These are phyloP conservation scores for Holothuria scabra DNA, from an alignment of 53 echinoderm and acorn worm species.

Conservation along the genomic window DNA sequence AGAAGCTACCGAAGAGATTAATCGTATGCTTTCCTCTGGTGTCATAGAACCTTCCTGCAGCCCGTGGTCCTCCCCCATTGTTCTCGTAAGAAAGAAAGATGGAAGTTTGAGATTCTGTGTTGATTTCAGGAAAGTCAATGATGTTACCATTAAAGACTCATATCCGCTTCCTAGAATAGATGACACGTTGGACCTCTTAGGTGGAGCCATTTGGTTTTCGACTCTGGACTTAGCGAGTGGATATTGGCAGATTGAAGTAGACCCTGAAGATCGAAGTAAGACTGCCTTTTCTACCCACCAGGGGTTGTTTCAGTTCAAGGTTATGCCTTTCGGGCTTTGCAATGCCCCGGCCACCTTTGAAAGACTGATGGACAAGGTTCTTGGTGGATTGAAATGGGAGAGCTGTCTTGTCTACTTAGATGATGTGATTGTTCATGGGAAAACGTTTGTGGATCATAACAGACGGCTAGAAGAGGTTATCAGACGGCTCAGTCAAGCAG, in stretches of 20 bases:
- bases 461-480: slow-evolving; percentile 47
- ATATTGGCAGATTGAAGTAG: slow-evolving; percentile 57
- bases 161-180: slow-evolving; percentile 51
- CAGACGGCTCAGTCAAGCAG: slow-evolving; percentile 40
- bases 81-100: slow-evolving; percentile 50
- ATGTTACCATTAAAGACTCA: slow-evolving; percentile 39
- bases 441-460: slow-evolving; percentile 39
- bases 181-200: too few relatives aligned
- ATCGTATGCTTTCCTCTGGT: slow-evolving; percentile 27
- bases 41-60: slow-evolving; percentile 32
- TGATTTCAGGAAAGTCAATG: slow-evolving; percentile 33
- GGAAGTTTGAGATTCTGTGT: slow-evolving; percentile 43
- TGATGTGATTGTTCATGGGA: slow-evolving; percentile 61
- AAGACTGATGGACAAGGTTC: slow-evolving; percentile 60
- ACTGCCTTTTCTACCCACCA: slow-evolving; percentile 60
- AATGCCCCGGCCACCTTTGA: slow-evolving; percentile 51
- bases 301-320: slow-evolving; percentile 59
- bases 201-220: slow-evolving; percentile 36
- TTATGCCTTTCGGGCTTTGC: slow-evolving; percentile 52
- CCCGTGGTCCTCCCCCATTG: slow-evolving; percentile 49
- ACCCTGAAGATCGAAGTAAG: slow-evolving; percentile 47
- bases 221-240: slow-evolving; percentile 48
- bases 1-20: slow-evolving; percentile 33
- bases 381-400: slow-evolving; percentile 56
- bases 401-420: slow-evolving; percentile 64